A percentile compares a stretch with the other conserved stretches of the same genome.
Conservation (phyloP, 2,113 vertebrate species). For the Numenius arquata region DNA sequence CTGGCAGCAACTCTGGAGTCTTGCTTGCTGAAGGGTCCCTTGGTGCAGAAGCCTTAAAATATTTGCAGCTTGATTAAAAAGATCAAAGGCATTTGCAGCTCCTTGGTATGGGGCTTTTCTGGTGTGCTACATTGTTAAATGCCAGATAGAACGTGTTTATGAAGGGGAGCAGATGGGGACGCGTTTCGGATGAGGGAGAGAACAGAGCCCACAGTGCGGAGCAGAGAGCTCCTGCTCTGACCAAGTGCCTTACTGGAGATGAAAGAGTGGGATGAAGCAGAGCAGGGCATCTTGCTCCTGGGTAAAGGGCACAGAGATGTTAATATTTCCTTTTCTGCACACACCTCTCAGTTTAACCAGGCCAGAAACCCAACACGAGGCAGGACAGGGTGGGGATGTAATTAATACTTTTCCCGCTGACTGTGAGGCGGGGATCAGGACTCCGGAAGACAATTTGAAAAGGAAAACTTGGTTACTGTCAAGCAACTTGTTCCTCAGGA, state of each 20-base stretch:
- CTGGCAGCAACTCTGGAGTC: neutral
- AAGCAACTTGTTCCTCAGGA: neutral
- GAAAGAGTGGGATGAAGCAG: neutral
- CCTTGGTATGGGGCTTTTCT: neutral
- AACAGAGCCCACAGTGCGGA: neutral
- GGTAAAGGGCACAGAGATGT: neutral
- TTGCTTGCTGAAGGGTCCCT: neutral
- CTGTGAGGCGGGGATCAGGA: neutral
- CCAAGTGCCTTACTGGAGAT: neutral
- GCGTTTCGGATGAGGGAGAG: neutral
- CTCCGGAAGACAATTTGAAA: neutral
- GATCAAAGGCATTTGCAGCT: neutral
- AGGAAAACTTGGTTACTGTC: neutral
- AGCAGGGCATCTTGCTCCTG: slow-evolving; percentile 13
- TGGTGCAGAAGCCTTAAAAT: neutral
- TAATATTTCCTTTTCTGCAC: slow-evolving; percentile 6
- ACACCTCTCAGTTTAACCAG: neutral
- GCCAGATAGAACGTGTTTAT: neutral
- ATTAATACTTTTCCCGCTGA: neutral
- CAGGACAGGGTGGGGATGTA: neutral
- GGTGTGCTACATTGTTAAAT: neutral
- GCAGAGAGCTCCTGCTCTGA: neutral
- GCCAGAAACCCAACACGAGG: neutral
- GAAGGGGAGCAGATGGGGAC: neutral
- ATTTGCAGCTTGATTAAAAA: neutral